Evolutionary conservation across 2,888 invertebrate genomes (phyloP).

Genomic region (Bembecia ichneumoniformis): DNA sequence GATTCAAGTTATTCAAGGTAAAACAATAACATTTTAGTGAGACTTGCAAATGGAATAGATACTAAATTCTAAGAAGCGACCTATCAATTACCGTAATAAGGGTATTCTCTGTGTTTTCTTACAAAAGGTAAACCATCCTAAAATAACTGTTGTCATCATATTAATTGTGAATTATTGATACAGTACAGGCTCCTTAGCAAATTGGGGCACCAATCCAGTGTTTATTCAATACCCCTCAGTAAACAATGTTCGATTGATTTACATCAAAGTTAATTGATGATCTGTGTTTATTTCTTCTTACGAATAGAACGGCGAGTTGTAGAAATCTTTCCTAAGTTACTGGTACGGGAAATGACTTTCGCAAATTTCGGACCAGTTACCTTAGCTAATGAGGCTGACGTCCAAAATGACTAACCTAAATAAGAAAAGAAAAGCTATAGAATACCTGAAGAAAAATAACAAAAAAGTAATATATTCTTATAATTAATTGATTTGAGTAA

Average conservation of each 20-base stretch:
- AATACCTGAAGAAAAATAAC: conserved; percentile 10
- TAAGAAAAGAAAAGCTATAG: conserved; percentile 32
- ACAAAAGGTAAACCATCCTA: neutral
- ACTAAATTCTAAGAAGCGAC: too few relatives aligned
- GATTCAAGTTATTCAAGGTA: too few relatives aligned
- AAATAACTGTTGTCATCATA: neutral
- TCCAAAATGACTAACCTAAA: conserved; percentile 57
- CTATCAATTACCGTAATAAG: neutral
- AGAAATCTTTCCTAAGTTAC: conserved; percentile 39
- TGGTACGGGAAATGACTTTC: conserved; percentile 51
- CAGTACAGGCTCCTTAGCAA: neutral
- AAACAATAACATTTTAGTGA: too few relatives aligned
- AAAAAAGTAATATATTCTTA: neutral
- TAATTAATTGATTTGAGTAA: too few relatives aligned
- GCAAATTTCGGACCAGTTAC: conserved; percentile 59
- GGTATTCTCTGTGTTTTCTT: neutral
- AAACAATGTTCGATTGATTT: conserved; percentile 7
- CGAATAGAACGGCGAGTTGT: conserved; percentile 19
- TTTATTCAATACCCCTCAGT: neutral
- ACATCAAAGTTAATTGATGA: conserved; percentile 3
- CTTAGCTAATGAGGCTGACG: conserved; percentile 65
- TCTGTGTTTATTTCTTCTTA: neutral
- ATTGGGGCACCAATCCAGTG: neutral
- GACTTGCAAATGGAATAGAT: too few relatives aligned
- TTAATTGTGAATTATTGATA: neutral